Evolutionary conservation across 2,888 invertebrate genomes (phyloP), one percentile per base, ranked within the genome.

Genomic region (Trachelus troglodyta): DNA sequence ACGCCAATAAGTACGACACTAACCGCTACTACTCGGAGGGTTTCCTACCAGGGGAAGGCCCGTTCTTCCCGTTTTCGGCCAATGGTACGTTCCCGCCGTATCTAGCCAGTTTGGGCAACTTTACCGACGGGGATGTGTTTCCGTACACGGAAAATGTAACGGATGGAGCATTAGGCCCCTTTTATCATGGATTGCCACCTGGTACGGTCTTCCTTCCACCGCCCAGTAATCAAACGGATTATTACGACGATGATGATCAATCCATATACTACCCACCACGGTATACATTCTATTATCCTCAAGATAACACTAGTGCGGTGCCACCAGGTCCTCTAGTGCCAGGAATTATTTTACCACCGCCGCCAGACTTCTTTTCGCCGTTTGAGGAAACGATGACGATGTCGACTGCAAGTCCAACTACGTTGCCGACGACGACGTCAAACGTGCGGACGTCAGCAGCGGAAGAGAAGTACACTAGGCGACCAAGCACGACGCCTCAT

Each of bases 201-300:
- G 95, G 95, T 87, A 93, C 93, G 2, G 93, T 92, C 9, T 92
- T 93, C 71, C 91, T 93, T 30, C 93, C 93, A 4, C 92, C 93
- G 15, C 92, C 92, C 34, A 92, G 92, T 82, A 96, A 95, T 92
- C 94, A 94, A 85, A 94, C 95, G 81, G 96, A 96, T 89, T 94
- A 95, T 85, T 95, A 96, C 92, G 97, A 97, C 93, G 97, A 96
- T 92, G 97, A 97, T 92, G 97, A 97, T 93, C 97, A 97, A 87
- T 96, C 97, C 85, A 95, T 97, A 77, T 97, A 97, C 89, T 97
- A 97, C 93, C 97, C 97, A 87, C 97, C 97, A 89, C 97, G 97
- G 23, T 97, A 97, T 93, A 97, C 96, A 92, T 96, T 96, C 93
- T 95, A 96, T 84, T 97, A 96, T 92, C 95, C 94, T 90, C 94